Evolutionary conservation across 2,113 vertebrate genomes (phyloP).

Genomic region (Centropus bengalensis): DNA sequence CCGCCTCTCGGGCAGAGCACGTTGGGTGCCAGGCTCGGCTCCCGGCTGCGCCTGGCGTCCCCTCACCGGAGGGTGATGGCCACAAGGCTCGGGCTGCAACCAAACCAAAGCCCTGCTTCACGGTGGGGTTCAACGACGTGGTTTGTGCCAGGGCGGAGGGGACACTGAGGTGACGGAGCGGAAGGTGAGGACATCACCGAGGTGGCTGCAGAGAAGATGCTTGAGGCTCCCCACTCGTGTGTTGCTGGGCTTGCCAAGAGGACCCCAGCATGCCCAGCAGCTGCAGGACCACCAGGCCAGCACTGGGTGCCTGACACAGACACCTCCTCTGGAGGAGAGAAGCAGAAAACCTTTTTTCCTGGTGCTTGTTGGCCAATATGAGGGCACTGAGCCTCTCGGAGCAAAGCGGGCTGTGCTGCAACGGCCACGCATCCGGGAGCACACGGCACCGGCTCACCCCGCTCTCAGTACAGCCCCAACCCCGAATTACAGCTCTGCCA

Average conservation of each 20-base stretch:
- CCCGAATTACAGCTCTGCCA: background rate
- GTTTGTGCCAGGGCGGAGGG: background rate
- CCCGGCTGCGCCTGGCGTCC: background rate
- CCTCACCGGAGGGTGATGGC: fast-evolving
- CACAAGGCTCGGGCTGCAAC: background rate
- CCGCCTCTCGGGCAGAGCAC: background rate
- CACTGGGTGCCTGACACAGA: background rate
- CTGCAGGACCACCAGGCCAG: background rate
- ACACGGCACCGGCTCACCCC: background rate
- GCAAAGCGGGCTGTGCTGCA: background rate
- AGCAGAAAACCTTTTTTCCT: background rate
- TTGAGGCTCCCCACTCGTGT: background rate
- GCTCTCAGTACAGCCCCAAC: background rate
- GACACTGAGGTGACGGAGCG: background rate
- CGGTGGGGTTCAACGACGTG: background rate
- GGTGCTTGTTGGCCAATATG: background rate
- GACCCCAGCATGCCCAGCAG: background rate
- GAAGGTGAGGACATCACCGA: fast-evolving
- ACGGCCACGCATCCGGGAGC: background rate
- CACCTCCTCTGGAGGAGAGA: background rate
- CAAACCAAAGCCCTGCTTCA: background rate
- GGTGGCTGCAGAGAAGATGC: background rate
- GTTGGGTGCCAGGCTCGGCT: background rate
- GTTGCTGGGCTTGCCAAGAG: fast-evolving
- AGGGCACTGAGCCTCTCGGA: background rate